Evolutionary conservation across 2,888 invertebrate genomes (phyloP).

Genomic region (Neocrepidodera transversa): DNA sequence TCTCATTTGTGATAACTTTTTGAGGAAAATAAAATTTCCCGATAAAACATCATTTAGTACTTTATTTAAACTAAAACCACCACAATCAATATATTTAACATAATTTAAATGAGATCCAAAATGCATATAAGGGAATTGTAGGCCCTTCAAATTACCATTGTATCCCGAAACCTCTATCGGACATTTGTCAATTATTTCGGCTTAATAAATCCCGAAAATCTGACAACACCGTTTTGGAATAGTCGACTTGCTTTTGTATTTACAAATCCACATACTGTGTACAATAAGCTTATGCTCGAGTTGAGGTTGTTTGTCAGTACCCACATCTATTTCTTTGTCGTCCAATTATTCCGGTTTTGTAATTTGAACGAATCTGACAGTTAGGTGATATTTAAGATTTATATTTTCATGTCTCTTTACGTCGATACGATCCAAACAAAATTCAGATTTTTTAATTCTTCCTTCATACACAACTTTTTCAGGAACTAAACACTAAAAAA

Average conservation of each 20-base stretch:
- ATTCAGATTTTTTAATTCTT: too few relatives aligned
- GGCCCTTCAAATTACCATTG: background rate
- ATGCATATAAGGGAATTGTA: background rate
- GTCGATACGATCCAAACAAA: too few relatives aligned
- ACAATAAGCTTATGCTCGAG: background rate
- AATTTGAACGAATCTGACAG: background rate
- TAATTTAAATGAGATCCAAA: background rate
- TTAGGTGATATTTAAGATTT: background rate
- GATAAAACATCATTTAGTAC: too few relatives aligned
- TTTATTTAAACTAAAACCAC: too few relatives aligned
- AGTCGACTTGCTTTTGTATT: background rate
- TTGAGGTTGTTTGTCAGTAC: background rate
- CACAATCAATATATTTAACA: too few relatives aligned
- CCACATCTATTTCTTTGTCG: constrained; percentile 2
- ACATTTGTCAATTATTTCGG: background rate
- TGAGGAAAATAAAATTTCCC: too few relatives aligned
- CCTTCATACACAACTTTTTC: too few relatives aligned
- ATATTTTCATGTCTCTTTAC: background rate
- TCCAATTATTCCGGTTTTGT: background rate
- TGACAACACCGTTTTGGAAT: background rate
- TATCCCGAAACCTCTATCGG: background rate
- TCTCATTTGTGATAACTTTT: too few relatives aligned
- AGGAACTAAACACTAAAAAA: too few relatives aligned
- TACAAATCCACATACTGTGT: background rate
- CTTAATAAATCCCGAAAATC: background rate